Conservation (phyloP, 2,888 invertebrate species). For the Onchidella celtica region DNA sequence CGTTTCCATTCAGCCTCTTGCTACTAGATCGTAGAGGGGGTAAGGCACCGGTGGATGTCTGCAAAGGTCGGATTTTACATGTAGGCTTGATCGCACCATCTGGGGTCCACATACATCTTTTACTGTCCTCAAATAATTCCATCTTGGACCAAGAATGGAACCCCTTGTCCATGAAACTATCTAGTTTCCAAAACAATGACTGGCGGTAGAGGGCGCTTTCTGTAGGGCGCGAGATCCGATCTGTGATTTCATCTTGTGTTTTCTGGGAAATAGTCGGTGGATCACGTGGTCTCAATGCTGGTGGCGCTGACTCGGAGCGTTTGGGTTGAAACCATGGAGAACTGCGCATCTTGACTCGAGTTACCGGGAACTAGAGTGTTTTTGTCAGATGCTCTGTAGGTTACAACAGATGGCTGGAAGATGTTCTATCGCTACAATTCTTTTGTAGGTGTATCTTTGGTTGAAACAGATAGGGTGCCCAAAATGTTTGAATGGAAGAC, state of each 20-base stretch:
- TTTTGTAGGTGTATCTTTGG: too few relatives aligned
- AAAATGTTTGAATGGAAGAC: too few relatives aligned
- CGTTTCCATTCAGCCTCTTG: not conserved
- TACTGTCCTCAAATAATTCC: constrained; percentile 71
- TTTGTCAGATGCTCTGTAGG: too few relatives aligned
- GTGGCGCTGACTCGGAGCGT: constrained; percentile 58
- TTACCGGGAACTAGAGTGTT: too few relatives aligned
- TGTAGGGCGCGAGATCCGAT: constrained; percentile 63
- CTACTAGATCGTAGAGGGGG: not conserved
- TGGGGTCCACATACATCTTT: constrained; percentile 71
- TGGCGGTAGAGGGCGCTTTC: constrained; percentile 63
- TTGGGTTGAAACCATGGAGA: constrained; percentile 71
- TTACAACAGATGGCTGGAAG: too few relatives aligned
- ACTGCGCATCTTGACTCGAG: constrained; percentile 47
- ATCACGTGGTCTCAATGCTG: constrained; percentile 52
- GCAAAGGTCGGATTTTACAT: constrained; percentile 64
- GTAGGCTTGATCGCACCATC: constrained; percentile 60
- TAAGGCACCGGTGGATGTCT: not conserved
- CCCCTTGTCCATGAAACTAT: constrained; percentile 65
- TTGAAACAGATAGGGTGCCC: too few relatives aligned
- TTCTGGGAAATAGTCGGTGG: constrained; percentile 62
- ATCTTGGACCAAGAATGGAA: constrained; percentile 72
- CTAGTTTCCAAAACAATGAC: constrained; percentile 63
- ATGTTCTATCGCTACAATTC: too few relatives aligned
- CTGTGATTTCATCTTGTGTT: constrained; percentile 63